Evolutionary conservation across 2,797 vertebrate species (phyloP).

Genomic region (Leucoraja ocellata): DNA sequence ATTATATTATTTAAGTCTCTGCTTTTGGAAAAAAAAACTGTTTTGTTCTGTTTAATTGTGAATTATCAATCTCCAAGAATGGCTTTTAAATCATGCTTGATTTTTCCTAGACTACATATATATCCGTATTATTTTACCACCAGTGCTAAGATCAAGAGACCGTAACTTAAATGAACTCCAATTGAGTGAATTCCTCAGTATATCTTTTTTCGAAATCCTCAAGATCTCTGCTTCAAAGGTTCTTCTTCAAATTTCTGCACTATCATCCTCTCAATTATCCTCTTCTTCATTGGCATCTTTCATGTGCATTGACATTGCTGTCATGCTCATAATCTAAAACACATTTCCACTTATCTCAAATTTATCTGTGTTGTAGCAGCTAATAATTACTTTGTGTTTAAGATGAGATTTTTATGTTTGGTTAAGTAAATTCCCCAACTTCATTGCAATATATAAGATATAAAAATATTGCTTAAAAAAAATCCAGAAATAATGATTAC

Average conservation of each 20-base stretch:
- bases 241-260: slow-evolving; percentile 40
- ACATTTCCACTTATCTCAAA: slow-evolving; percentile 40
- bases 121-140: too few relatives aligned
- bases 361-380: slow-evolving; percentile 42
- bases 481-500: slow-evolving; percentile 50
- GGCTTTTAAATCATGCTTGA: too few relatives aligned
- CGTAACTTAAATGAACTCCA: too few relatives aligned
- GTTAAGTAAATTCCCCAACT: slow-evolving; percentile 34
- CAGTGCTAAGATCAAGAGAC: too few relatives aligned
- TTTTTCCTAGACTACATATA: too few relatives aligned
- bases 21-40: too few relatives aligned
- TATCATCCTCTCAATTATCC: slow-evolving; percentile 32
- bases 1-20: too few relatives aligned
- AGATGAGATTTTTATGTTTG: not conserved
- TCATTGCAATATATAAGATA: slow-evolving; percentile 42
- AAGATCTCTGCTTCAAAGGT: too few relatives aligned
- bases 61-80: too few relatives aligned
- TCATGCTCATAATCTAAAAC: slow-evolving; percentile 50
- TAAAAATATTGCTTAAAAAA: slow-evolving; percentile 36
- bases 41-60: too few relatives aligned
- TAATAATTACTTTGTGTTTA: not conserved
- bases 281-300: slow-evolving; percentile 33
- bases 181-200: too few relatives aligned
- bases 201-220: too few relatives aligned
- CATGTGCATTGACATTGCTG: not conserved